Conservation (phyloP, 2,113 vertebrate species). For the Paramisgurnus dabryanus region DNA sequence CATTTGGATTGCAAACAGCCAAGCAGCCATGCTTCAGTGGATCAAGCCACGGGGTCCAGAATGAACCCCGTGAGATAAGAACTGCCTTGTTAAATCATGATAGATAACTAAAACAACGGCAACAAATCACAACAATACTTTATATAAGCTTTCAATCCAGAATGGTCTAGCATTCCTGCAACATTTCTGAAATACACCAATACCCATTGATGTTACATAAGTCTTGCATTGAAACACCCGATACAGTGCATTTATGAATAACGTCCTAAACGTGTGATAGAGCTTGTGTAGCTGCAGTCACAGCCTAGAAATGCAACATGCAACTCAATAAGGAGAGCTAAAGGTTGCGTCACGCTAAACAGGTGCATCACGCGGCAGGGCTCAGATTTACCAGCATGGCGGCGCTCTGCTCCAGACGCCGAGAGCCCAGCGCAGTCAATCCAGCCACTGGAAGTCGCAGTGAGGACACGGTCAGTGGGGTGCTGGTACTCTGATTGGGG, state of each 20-base stretch:
- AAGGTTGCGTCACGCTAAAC: constrained; percentile 53
- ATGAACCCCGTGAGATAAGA: neutral
- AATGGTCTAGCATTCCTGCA: neutral
- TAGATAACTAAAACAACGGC: neutral
- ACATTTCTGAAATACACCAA: neutral
- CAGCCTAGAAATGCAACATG: neutral
- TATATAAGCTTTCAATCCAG: neutral
- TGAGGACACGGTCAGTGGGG: constrained; percentile 91
- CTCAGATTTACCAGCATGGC: constrained; percentile 87
- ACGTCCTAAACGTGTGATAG: neutral
- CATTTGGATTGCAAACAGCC: constrained; percentile 22
- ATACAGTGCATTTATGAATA: too few relatives aligned
- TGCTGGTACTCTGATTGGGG: constrained; percentile 87
- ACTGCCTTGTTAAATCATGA: constrained; percentile 16
- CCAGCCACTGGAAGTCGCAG: constrained; percentile 89
- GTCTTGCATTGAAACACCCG: neutral
- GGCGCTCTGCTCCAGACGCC: constrained; percentile 88
- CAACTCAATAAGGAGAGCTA: constrained; percentile 55
- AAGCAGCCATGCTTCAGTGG: constrained; percentile 23
- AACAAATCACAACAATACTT: neutral
- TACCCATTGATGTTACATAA: neutral
- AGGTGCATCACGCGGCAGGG: constrained; percentile 25
- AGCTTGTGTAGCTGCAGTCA: neutral
- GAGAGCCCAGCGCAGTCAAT: constrained; percentile 84
- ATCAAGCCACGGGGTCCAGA: constrained; percentile 7